These are phyloP conservation scores for Phalacrocorax pelagicus DNA, from an alignment of 2,113 vertebrate genomes.

Conservation along the genomic window DNA sequence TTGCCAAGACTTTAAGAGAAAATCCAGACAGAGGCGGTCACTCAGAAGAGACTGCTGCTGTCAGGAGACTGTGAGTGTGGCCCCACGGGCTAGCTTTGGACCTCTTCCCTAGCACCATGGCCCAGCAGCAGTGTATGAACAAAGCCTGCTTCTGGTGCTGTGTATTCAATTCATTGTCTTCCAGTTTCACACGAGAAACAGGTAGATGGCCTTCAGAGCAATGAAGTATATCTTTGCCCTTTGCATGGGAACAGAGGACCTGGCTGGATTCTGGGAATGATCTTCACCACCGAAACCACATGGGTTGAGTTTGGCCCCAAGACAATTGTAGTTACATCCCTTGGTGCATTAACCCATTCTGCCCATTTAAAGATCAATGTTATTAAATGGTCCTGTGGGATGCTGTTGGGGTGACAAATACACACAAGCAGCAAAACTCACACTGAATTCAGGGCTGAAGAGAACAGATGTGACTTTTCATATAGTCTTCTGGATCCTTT, in stretches of 20 bases:
- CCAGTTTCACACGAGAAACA: neutral
- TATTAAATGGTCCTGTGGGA: neutral
- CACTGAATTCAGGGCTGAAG: neutral
- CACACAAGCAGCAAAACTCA: neutral
- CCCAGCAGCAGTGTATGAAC: neutral
- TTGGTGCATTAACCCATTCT: neutral
- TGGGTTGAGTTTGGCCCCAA: neutral
- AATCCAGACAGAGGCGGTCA: neutral
- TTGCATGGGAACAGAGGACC: neutral
- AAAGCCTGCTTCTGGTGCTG: neutral
- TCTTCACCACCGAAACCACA: neutral
- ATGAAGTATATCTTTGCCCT: neutral
- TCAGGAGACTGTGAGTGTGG: neutral
- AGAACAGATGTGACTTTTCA: constrained; percentile 9
- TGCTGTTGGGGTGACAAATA: neutral
- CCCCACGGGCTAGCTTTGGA: accelerated
- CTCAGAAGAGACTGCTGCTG: neutral
- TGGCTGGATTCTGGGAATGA: neutral
- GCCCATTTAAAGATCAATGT: neutral
- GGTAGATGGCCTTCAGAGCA: neutral
- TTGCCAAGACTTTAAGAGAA: neutral
- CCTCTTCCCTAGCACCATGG: neutral
- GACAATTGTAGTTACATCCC: neutral
- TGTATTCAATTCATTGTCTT: neutral
- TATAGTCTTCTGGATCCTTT: constrained; percentile 1